Base-by-base conservation (phyloP, 2,797 vertebrate species). In the Clamator glandarius region DNA sequence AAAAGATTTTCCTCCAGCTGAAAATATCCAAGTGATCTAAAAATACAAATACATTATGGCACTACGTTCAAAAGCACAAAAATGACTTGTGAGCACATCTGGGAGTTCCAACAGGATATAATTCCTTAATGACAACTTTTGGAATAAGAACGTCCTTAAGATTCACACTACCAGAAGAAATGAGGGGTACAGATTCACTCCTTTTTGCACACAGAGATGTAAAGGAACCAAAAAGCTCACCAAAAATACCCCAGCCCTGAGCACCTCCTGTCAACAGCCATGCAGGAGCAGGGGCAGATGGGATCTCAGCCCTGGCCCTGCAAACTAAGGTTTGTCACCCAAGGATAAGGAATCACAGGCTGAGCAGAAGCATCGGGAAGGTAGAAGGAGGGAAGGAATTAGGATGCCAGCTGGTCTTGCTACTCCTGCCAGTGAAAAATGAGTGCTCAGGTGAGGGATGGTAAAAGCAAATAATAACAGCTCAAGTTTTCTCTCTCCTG, bases 11-110 rank as follows among this genome's bases (percentile, higher is more conserved):
- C 67, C 63, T 87, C 73, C 52, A 84, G 79, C 76, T 91, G 79
- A 92, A 94, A 95, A 93, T 84, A 90, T 51, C 74, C 2, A 3
- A 88, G 52, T 36, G 83, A 84, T 94, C 92, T 93, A 91, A 94
- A 95, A 93, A 92, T 92, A 87, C 57, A 63, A 76, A 95, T 63
- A 69, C 55, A 81, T 76, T 88, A 93, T 52, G 79, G 62, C 28
- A 90, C 59, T 84, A 59, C 31, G 91, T 93, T 81, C 66, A 73
- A 92, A 90, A 70, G 82, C 73, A 91, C 17, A 90, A 62, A 90
- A 92, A n/a, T 69, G 8, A 69, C 63, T 86, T 73, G 41, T 73
- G 83, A 95, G 59, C 24, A 70, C 87, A 88, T 51, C 70, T 94
- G 74, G 63, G 80, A 93, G 28, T 92, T 95, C 35, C 58, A 88